Percentiles rank a stretch among this genome's conserved stretches.
These are phyloP conservation scores for Chascanopsetta lugubris DNA, from an alignment of 2,113 vertebrate species.

Conservation along the genomic window DNA sequence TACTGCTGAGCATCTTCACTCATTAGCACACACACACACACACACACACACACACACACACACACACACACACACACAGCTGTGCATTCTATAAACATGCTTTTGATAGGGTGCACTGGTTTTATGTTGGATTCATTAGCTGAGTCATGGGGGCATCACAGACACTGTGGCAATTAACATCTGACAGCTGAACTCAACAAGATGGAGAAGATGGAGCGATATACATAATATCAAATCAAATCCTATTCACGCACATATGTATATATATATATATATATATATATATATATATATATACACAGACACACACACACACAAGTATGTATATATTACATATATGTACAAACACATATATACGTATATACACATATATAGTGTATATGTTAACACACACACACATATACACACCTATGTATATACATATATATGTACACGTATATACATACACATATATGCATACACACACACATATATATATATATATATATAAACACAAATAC, in stretches of 20 bases:
- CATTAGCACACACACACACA: slow-evolving; percentile 24
- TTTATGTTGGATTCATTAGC: slow-evolving; percentile 49
- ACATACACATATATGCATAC: too few relatives aligned
- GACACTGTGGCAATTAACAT: slow-evolving; percentile 48
- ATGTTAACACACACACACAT: too few relatives aligned
- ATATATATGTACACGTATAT: neutral
- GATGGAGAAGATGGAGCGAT: too few relatives aligned
- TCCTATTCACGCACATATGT: neutral
- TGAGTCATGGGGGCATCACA: slow-evolving; percentile 40
- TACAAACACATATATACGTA: slow-evolving; percentile 1
- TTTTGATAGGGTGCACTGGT: slow-evolving; percentile 6
- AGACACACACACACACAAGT: too few relatives aligned
- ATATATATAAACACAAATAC: slow-evolving; percentile 5
- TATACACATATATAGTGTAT: neutral
- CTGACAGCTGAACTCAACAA: slow-evolving; percentile 26
- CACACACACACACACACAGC: too few relatives aligned
- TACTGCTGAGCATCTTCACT: slow-evolving; percentile 17
- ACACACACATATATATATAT: neutral
- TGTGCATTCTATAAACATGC: slow-evolving; percentile 25
- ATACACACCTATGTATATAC: neutral
- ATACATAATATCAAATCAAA: too few relatives aligned
- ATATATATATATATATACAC: slow-evolving; percentile 2
- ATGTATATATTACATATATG: too few relatives aligned
- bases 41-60: slow-evolving; percentile 18
- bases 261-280: slow-evolving; percentile 19